These are phyloP conservation scores for Peromyscus nudipes DNA, from an alignment of 2,797 vertebrate genomes.

Conservation along the genomic window DNA sequence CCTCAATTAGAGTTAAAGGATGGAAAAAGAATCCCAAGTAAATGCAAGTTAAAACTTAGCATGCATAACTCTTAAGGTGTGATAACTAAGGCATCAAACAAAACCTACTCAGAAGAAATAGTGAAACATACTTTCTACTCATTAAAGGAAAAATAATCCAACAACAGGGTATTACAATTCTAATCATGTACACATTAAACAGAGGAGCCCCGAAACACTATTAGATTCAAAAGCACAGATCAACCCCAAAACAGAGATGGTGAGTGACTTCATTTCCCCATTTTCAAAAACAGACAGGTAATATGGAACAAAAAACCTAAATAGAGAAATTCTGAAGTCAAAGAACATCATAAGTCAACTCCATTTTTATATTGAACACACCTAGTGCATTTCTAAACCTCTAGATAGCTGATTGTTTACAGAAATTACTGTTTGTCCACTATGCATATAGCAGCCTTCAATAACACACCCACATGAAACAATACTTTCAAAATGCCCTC, in stretches of 20 bases:
- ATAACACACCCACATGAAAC: not conserved
- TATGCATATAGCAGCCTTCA: not conserved
- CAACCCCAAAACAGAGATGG: not conserved
- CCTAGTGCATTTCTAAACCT: too few species aligned
- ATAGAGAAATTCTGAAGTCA: not conserved
- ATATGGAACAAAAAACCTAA: not conserved
- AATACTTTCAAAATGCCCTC: not conserved
- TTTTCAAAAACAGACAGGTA: not conserved
- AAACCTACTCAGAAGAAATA: not conserved
- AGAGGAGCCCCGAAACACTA: not conserved
- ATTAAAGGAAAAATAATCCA: not conserved
- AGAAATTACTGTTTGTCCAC: too few species aligned
- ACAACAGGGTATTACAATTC: not conserved
- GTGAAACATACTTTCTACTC: not conserved
- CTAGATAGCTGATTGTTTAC: too few species aligned
- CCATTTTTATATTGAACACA: not conserved
- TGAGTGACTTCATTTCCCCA: not conserved
- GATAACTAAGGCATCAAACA: not conserved
- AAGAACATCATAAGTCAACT: not conserved
- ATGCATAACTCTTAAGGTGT: not conserved
- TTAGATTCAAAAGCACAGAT: not conserved
- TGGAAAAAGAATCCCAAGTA: not conserved
- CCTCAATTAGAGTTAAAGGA: not conserved
- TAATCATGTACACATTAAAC: not conserved
- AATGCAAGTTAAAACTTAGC: not conserved